These are phyloP conservation scores for Leptopilina syphax DNA, from an alignment of 2,888 invertebrate species.

Conservation along the genomic window DNA sequence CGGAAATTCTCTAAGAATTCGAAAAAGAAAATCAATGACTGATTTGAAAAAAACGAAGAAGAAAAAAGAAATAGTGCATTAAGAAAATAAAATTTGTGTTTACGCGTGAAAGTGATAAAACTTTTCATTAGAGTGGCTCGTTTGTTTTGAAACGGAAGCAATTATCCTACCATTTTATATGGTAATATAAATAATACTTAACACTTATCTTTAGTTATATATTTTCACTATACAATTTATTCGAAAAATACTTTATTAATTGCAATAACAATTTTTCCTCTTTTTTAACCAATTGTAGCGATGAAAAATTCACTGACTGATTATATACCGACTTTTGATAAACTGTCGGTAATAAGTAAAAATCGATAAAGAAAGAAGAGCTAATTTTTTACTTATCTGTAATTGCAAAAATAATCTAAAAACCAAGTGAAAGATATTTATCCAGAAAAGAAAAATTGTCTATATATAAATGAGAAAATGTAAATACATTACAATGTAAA, in stretches of 20 bases:
- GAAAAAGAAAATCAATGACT: constrained; percentile 12
- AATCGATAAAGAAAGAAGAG: too few species aligned
- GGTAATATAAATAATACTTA: neutral
- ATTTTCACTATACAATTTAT: neutral
- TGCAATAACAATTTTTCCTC: neutral
- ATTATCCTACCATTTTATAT: neutral
- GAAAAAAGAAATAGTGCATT: neutral
- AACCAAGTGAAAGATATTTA: too few species aligned
- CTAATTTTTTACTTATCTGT: too few species aligned
- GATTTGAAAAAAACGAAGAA: neutral
- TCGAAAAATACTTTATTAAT: constrained; percentile 7
- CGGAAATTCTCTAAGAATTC: constrained; percentile 69
- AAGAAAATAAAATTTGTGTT: neutral
- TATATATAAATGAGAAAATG: too few species aligned
- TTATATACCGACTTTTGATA: constrained; percentile 9
- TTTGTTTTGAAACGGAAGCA: neutral
- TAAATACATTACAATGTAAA: too few species aligned
- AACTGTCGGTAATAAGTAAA: neutral
- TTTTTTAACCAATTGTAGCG: neutral
- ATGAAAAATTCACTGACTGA: neutral
- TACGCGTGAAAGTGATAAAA: neutral
- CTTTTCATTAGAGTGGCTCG: neutral
- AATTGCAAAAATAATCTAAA: too few species aligned
- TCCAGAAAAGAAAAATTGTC: too few species aligned
- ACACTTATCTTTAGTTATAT: constrained; percentile 10